Conservation (phyloP, 2,797 vertebrate genomes). For the Novumbra hubbsi region DNA sequence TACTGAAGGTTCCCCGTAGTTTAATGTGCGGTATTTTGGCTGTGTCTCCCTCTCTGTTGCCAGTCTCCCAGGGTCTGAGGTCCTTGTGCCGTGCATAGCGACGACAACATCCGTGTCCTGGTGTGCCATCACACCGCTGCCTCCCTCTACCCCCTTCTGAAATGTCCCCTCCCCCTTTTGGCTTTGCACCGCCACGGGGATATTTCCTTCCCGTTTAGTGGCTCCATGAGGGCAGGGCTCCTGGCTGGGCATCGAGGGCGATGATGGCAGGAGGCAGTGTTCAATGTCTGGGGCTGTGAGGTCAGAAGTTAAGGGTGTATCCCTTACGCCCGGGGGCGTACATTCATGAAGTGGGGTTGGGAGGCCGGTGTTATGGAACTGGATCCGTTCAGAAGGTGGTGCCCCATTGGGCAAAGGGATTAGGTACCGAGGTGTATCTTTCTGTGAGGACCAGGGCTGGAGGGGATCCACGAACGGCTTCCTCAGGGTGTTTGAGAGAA, state of each 20-base stretch:
- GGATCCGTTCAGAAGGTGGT: constrained; percentile 13
- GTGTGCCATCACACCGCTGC: neutral
- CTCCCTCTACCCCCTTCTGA: constrained; percentile 11
- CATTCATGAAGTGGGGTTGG: constrained; percentile 16
- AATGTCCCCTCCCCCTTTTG: neutral
- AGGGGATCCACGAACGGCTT: neutral
- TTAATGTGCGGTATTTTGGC: constrained; percentile 85
- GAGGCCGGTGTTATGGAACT: neutral
- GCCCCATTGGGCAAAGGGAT: constrained; percentile 45
- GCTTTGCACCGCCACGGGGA: neutral
- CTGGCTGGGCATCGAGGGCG: constrained; percentile 1
- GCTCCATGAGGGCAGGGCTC: neutral
- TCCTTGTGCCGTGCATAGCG: neutral
- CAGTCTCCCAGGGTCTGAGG: constrained; percentile 19
- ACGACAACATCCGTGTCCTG: constrained; percentile 7
- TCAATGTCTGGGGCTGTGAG: neutral
- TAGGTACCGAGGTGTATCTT: constrained; percentile 29
- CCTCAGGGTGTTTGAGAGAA: neutral
- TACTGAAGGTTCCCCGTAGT: constrained; percentile 79
- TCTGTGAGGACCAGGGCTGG: constrained; percentile 17
- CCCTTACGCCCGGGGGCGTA: neutral
- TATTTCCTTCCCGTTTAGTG: constrained; percentile 1
- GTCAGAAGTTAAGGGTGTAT: constrained; percentile 7
- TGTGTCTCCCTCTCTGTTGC: constrained; percentile 16
- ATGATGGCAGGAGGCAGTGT: neutral